These are phyloP conservation scores for Neodontobutis hainanensis DNA, from an alignment of 2,113 vertebrate species.

Conservation along the genomic window DNA sequence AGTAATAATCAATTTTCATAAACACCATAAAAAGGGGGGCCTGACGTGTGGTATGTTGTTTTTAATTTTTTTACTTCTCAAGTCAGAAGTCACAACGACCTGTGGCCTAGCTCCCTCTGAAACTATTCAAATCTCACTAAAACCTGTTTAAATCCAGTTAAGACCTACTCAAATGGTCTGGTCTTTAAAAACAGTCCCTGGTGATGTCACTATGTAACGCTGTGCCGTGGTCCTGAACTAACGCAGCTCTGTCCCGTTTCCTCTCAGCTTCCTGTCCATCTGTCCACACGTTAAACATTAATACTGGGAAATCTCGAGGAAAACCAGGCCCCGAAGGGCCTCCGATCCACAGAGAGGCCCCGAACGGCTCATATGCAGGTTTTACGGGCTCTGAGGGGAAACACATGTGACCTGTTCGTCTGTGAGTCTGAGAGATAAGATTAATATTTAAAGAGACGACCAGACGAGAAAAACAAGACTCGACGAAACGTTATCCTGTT, in stretches of 20 bases:
- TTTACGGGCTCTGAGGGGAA: not conserved
- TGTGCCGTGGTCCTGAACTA: slow-evolving; percentile 64
- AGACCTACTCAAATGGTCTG: too few relatives aligned
- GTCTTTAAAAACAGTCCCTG: not conserved
- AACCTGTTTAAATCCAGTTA: too few relatives aligned
- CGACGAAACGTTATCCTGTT: not conserved
- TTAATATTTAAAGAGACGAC: slow-evolving; percentile 5
- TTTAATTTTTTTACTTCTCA: too few relatives aligned
- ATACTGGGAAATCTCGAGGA: slow-evolving; percentile 46
- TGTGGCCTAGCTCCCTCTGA: too few relatives aligned
- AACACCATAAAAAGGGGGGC: too few relatives aligned
- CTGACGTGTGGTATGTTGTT: too few relatives aligned
- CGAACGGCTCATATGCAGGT: not conserved
- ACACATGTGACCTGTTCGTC: not conserved
- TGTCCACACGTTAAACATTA: slow-evolving; percentile 75
- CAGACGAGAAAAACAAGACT: not conserved
- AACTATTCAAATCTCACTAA: too few relatives aligned
- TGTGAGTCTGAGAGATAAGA: not conserved
- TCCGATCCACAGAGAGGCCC: not conserved
- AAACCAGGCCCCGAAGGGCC: not conserved
- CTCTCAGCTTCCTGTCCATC: slow-evolving; percentile 57
- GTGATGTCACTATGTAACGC: slow-evolving; percentile 13
- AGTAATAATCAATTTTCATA: too few relatives aligned
- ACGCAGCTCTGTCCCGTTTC: slow-evolving; percentile 42
- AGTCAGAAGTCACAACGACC: too few relatives aligned